These are phyloP conservation scores for Melanogrammus aeglefinus DNA, from an alignment of 2,797 vertebrate genomes.

Conservation along the genomic window DNA sequence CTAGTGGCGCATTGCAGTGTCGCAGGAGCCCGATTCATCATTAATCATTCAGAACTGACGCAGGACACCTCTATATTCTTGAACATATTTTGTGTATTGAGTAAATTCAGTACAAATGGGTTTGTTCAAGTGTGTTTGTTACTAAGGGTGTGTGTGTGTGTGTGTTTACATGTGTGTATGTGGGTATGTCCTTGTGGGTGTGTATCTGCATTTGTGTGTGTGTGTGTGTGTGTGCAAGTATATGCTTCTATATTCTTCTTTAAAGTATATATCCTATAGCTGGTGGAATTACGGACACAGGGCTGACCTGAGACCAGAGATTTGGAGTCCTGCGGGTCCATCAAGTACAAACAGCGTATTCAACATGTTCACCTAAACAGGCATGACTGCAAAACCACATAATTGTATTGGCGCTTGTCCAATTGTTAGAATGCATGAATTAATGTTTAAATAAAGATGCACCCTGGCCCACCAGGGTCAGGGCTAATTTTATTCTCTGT, in stretches of 20 bases:
- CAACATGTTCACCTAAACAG: conserved; percentile 19
- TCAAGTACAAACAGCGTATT: conserved; percentile 40
- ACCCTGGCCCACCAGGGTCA: not conserved
- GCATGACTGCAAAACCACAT: conserved; percentile 23
- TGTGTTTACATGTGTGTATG: too few relatives aligned
- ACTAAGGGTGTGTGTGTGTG: too few relatives aligned
- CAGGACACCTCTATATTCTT: conserved; percentile 51
- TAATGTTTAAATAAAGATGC: not conserved
- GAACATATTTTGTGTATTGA: too few relatives aligned
- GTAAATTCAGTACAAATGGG: too few relatives aligned
- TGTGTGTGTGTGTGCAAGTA: too few relatives aligned
- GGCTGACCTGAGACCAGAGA: conserved; percentile 38
- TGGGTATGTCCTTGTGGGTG: too few relatives aligned
- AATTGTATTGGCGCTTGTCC: conserved; percentile 35
- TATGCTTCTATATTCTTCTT: too few relatives aligned
- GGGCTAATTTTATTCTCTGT: conserved; percentile 32
- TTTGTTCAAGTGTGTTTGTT: too few relatives aligned
- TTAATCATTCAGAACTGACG: conserved; percentile 66
- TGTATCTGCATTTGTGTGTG: too few relatives aligned
- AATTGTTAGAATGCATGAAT: conserved; percentile 31
- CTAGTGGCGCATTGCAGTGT: conserved; percentile 65
- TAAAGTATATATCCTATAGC: conserved; percentile 40
- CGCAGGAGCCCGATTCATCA: conserved; percentile 31
- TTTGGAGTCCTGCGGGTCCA: conserved; percentile 50
- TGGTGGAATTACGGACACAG: conserved; percentile 53